Conservation (phyloP, 2,888 invertebrate species). For the Charanyca ferruginea region DNA sequence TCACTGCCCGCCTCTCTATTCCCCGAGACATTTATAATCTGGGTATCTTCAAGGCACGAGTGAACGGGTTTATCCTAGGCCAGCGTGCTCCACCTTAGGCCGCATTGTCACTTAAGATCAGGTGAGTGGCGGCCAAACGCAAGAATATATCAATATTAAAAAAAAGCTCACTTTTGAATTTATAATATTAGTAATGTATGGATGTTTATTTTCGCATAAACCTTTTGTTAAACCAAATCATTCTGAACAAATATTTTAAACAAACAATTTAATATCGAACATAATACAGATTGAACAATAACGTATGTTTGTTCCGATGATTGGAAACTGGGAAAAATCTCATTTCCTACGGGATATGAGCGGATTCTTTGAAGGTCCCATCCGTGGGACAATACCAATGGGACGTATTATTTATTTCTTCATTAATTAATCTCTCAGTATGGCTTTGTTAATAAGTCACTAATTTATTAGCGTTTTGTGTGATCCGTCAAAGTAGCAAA, state of each 20-base stretch:
- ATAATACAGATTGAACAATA: conserved; percentile 47
- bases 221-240: conserved; percentile 34
- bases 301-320: conserved; percentile 62
- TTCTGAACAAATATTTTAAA: conserved; percentile 57
- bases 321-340: conserved; percentile 63
- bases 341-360: conserved; percentile 65
- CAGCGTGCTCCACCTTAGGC: too few relatives aligned
- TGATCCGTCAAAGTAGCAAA: too few relatives aligned
- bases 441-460: neutral
- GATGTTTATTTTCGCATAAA: neutral
- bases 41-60: too few relatives aligned
- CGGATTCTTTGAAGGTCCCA: conserved; percentile 31
- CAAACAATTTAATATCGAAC: conserved; percentile 49
- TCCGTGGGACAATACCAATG: conserved; percentile 36
- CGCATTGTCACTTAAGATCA: too few relatives aligned
- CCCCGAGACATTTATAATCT: too few relatives aligned
- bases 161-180: too few relatives aligned
- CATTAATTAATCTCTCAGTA: conserved; percentile 17
- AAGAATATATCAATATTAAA: too few relatives aligned
- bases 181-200: too few relatives aligned
- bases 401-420: conserved; percentile 31
- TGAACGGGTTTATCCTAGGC: too few relatives aligned
- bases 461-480: neutral
- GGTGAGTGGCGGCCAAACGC: too few relatives aligned
- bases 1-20: too few relatives aligned